Base-by-base conservation (phyloP, 2,888 invertebrate genomes). In the Tetragonula carbonaria region DNA sequence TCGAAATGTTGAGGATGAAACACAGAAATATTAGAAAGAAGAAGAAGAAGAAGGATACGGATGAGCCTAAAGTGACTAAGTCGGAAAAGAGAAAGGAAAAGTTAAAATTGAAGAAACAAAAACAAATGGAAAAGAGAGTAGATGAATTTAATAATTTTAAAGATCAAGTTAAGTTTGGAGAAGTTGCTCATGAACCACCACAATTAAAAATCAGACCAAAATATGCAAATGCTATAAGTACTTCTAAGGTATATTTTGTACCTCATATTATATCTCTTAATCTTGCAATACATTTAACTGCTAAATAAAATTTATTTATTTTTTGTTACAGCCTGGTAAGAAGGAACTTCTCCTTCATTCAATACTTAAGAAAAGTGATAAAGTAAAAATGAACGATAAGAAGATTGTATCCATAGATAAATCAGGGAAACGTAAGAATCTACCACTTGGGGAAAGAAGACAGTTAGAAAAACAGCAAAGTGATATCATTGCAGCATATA, bases 161-260 rank as follows among this genome's bases (percentile, higher is more conserved):
- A 71, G 98, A 98, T 94, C 95, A 95, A 70, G 95, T 98, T 38
- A 93, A 95, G 91, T 98, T 98, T 95, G 98, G 98, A 0, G 98
- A 97, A 92, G 95, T 96, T 73, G 96, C 95, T 4, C 96, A 97
- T 94, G 97, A 96, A 74, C 98, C 98, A 78, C 98, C 98, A 55
- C 94, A 95, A 74, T 95, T 97, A 62, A 95, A 93, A 63, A 93
- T 95, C 4, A 93, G 94, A 73, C 96, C 97, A 2, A 95, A 95
- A 78, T 95, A 95, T 89, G 95, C 95, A 65, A 90, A 92, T 70
- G 95, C 94, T 74, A 91, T 89, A 71, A 94, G 93, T 80, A 94
- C 93, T 16, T 94, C 94, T 3, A 95, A 95, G 62, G 94, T 95
- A 84, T 73, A 23, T 78, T 63, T 11, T 74, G 73, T 33, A 63